These are phyloP conservation scores for Agriopis marginaria DNA, from an alignment of 2,888 invertebrate genomes.

Conservation along the genomic window DNA sequence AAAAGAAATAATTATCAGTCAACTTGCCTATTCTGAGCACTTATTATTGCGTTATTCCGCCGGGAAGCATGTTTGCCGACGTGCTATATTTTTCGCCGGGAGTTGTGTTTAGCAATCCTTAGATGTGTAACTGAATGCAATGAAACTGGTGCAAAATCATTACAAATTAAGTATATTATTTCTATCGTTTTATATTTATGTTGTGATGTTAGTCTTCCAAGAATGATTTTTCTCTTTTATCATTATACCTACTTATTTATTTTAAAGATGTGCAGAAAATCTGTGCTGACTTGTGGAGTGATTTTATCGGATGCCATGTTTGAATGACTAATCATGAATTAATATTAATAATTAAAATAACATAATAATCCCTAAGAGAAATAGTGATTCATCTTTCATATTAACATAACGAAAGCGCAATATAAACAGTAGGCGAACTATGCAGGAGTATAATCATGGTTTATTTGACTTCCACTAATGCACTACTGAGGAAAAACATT, in stretches of 20 bases:
- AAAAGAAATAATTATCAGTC: too few species aligned
- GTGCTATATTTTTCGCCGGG: slow-evolving; percentile 27
- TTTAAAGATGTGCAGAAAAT: slow-evolving; percentile 70
- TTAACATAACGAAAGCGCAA: slow-evolving; percentile 32
- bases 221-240: slow-evolving; percentile 63
- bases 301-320: slow-evolving; percentile 65
- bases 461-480: neutral
- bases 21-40: too few species aligned
- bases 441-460: slow-evolving; percentile 1
- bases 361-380: slow-evolving; percentile 41
- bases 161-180: slow-evolving; percentile 67
- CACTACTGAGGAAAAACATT: neutral
- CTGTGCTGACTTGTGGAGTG: slow-evolving; percentile 55
- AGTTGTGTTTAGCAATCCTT: slow-evolving; percentile 30
- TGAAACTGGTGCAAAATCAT: slow-evolving; percentile 68
- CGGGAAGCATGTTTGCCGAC: neutral
- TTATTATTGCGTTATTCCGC: neutral
- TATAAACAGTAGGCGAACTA: slow-evolving; percentile 21
- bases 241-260: slow-evolving; percentile 69
- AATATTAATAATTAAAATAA: slow-evolving; percentile 43
- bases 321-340: slow-evolving; percentile 54
- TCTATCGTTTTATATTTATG: slow-evolving; percentile 81
- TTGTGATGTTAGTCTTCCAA: slow-evolving; percentile 86
- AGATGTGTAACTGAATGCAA: slow-evolving; percentile 30
- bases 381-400: slow-evolving; percentile 44